Base-by-base conservation (phyloP, 2,888 invertebrate genomes). In the Oasisia sp. region DNA sequence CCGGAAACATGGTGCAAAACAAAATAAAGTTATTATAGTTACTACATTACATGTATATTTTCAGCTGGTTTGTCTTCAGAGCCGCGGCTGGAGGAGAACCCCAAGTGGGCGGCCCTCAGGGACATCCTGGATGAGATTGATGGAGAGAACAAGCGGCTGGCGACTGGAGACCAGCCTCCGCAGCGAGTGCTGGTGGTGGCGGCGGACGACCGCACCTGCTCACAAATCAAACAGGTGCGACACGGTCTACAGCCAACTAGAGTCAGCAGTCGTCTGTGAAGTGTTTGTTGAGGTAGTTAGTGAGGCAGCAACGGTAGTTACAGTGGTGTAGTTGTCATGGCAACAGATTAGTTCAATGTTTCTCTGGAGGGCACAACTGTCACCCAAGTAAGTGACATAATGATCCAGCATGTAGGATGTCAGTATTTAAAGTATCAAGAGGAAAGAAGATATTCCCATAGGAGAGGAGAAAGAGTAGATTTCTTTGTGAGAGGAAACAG, bases 71-170 rank as follows among this genome's bases (percentile, higher is more conserved):
- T 50, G 50, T 14, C 50, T n/a, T n/a, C 74, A 74, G 74, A 74
- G 7, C 14, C 74, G 27, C 92, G 92, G 97, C 94, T 98, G 98
- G 99, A 99, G 97, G 97, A 97, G 89, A 98, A 98, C 96, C 98
- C 99, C 9, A 99, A 99, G 96, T 99, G 99, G 99, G 97, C 97
- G 94, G 97, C 97, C 14, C 97, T 99, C 5, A 97, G 97, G 93
- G 98, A 99, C 96, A 97, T 99, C 93, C 96, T 99, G 91, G 97
- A 97, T 94, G 99, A 99, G 97, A 98, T 99, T 95, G 98, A 98
- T 32, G 97, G 97, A 58, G 97, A 98, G 95, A 97, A 97, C 92
- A 97, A 97, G 94, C 99, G 99, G 97, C 98, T 99, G 95, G 98
- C 98, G 32, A 97, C 97, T 58, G 97, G 92, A 4, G 91, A 92